Base-by-base conservation (phyloP, 2,797 vertebrate genomes). In the Manis crassicaudata region DNA sequence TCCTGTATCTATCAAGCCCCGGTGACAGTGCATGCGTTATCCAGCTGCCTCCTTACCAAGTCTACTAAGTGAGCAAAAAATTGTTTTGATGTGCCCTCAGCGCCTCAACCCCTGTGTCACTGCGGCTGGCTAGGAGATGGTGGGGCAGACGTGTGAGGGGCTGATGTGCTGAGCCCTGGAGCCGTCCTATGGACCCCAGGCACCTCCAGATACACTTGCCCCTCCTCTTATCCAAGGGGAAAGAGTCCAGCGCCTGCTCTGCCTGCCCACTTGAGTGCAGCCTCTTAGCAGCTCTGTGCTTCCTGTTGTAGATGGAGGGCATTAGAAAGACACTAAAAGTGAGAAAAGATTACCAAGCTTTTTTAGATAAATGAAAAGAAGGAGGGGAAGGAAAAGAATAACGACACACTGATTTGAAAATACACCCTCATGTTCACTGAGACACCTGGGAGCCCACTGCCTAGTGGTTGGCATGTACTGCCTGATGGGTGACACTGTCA, bases 81-180 rank as follows among this genome's bases (percentile, higher is more conserved):
- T 77, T 60, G 70, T 37, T 54, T 82, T 62, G 73, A 60, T 73
- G 86, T 52, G 29, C 25, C 16, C 6, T 17, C 65, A 43, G n/a
- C 50, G 46, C 16, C 17, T 7, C 56, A 54, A 23, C 37, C 54
- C 82, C 50, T 54, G 43, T 0, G 0, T 20, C 25, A 29, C 32
- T 50, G 65, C 54, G 32, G 27, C 25, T 35, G 73, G 17, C 62
- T 58, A 23, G 18, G 88, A 96, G 46, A 40, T 3, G 6, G 1
- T 5, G 4, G 50, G 52, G 2, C 46, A 20, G 35, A 37, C 7
- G 3, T 13, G 35, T 3, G 35, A 7, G 11, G 17, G 52, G 21
- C 54, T 21, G 6, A 27, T 32, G 58, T 25, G 16, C 79, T 5
- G 18, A 32, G 13, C 20, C 76, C n/a, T 13, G 58, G 43, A 25